These are phyloP conservation scores for Lates japonicus DNA, from an alignment of 2,797 vertebrate species.

Conservation along the genomic window DNA sequence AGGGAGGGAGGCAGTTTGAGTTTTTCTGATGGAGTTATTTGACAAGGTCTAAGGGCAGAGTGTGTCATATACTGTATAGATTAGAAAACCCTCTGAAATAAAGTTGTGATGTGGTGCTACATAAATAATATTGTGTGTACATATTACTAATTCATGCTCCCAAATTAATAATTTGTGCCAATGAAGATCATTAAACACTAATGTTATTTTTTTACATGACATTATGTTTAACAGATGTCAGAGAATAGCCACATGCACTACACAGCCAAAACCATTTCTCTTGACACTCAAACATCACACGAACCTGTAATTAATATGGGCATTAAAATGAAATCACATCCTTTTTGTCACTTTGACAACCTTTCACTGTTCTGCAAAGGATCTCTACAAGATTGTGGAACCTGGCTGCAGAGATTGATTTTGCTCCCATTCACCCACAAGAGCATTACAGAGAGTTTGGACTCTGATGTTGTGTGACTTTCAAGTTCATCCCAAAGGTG, in stretches of 20 bases:
- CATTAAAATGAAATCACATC: background rate
- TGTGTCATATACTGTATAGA: background rate
- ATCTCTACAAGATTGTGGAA: background rate
- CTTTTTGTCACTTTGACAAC: background rate
- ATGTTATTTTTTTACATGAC: no score
- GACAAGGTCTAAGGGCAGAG: slow-evolving; percentile 16
- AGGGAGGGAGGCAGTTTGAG: slow-evolving; percentile 3
- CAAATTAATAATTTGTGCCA: slow-evolving; percentile 4
- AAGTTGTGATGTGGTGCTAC: slow-evolving; percentile 6
- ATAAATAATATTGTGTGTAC: background rate
- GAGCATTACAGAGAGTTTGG: background rate
- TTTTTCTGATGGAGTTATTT: slow-evolving; percentile 25
- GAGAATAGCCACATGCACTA: background rate
- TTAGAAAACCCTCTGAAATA: background rate
- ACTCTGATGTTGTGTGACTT: background rate
- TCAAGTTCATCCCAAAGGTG: background rate
- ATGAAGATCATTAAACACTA: background rate
- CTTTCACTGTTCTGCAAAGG: background rate
- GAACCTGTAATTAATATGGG: background rate
- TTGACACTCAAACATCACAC: background rate
- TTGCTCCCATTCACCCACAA: background rate
- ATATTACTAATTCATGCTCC: background rate
- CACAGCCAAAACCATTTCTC: background rate
- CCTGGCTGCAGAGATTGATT: background rate
- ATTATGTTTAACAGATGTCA: background rate